Evolutionary conservation across 2,113 vertebrate genomes (phyloP).

Genomic region (Parus major): DNA sequence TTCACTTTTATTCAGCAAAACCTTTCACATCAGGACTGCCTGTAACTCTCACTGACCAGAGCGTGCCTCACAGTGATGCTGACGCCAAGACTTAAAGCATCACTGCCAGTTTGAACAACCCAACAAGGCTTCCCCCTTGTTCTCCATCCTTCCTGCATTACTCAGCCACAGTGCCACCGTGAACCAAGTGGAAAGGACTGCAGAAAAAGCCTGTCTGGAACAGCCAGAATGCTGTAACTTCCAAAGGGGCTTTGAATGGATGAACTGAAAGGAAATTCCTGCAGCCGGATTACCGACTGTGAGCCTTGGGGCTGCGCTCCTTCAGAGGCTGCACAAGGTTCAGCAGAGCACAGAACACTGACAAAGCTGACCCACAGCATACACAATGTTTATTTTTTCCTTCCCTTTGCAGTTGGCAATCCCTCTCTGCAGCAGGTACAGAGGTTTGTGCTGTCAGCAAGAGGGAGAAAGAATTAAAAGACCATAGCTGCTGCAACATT

Average conservation of each 20-base stretch:
- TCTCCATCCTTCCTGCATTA: not conserved
- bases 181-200: not conserved
- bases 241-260: not conserved
- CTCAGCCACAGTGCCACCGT: not conserved
- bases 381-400: rapidly evolving
- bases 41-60: not conserved
- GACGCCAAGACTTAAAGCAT: not conserved
- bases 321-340: not conserved
- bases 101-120: not conserved
- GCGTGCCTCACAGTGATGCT: rapidly evolving
- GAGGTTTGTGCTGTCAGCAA: not conserved
- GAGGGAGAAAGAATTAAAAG: not conserved
- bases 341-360: not conserved
- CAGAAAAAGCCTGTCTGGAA: not conserved
- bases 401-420: not conserved
- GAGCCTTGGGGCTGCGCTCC: not conserved
- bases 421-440: not conserved
- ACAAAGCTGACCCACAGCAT: not conserved
- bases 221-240: not conserved
- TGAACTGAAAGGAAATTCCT: not conserved
- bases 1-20: not conserved
- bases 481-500: not conserved
- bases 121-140: not conserved
- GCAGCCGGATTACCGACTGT: not conserved
- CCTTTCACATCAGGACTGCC: not conserved